Evolutionary conservation across 2,888 invertebrate genomes (phyloP).

Genomic region (Hymenopus coronatus): DNA sequence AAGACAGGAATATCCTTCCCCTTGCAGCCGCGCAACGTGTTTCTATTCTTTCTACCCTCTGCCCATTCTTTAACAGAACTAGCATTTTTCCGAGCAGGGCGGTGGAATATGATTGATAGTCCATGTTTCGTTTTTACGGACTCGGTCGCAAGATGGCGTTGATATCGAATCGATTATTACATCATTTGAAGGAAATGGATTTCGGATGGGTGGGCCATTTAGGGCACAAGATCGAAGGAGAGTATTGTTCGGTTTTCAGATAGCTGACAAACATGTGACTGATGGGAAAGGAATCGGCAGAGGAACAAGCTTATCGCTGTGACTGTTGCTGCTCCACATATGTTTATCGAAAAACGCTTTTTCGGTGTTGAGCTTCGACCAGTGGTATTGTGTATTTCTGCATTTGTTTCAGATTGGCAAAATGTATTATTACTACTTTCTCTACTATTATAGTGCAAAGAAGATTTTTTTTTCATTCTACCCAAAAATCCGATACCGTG

Average conservation of each 20-base stretch:
- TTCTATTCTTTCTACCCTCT: background rate
- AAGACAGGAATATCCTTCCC: constrained; percentile 1
- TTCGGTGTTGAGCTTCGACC: too few species aligned
- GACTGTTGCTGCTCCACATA: background rate
- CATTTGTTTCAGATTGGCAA: too few species aligned
- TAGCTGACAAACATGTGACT: constrained; percentile 14
- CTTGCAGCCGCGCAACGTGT: background rate
- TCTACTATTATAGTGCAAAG: too few species aligned
- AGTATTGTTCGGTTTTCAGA: constrained; percentile 6
- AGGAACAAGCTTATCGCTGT: background rate
- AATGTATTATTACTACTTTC: too few species aligned
- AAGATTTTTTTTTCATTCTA: too few species aligned
- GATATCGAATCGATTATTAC: constrained; percentile 22
- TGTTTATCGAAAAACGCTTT: background rate
- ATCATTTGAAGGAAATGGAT: constrained; percentile 19
- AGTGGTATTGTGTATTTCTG: too few species aligned
- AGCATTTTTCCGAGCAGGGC: background rate
- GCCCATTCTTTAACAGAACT: constrained; percentile 1
- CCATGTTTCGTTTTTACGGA: constrained; percentile 16
- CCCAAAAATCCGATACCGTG: too few species aligned
- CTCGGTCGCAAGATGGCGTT: constrained; percentile 16
- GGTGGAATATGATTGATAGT: constrained; percentile 17
- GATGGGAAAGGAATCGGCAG: constrained; percentile 9
- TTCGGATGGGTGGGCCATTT: constrained; percentile 19
- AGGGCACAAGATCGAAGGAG: background rate